Base-by-base conservation (phyloP, 2,113 vertebrate species). In the Pyxicephalus adspersus region DNA sequence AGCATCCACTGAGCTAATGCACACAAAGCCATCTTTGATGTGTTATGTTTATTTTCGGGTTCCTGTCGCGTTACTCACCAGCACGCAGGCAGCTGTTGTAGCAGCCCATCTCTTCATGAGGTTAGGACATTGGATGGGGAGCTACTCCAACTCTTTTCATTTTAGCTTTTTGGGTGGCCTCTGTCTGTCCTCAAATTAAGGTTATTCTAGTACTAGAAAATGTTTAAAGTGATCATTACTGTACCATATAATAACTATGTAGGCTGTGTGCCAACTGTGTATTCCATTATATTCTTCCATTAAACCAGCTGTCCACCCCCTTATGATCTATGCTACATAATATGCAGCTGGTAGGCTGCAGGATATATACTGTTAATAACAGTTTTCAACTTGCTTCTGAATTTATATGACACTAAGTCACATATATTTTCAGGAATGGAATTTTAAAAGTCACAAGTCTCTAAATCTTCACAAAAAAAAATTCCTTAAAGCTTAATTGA, bases 101-200 rank as follows among this genome's bases (percentile, higher is more conserved):
- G 45, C 68, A 81, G 38, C 9, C 25, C 79, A 19, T 55, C 60
- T 72, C 58, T 73, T 81, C 60, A 65, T 81, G 63, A 82, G 80
- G 71, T 82, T 74, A 75, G 71, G 50, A 28, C 61, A 45, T 15
- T 58, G 22, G 70, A 75, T 51, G 34, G 22, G 19, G 66, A 75
- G 51, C 29, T 65, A 19, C 50, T 57, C 61, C 52, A 66, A 50
- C 11, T n/a, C 71, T 74, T 23, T 25, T 25, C 51, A 6, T 5
- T 61, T 55, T 45, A 11, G 13, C 71, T 75, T 74, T 73, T 82
- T 80, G 70, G 80, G 70, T 82, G 80, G 80, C 80, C 80, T 57
- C 22, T 73, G 23, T 61, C 73, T 72, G 61, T 72, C 55, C 68
- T 75, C 51, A 74, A 66, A 65, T 73, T 65, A 81, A 31, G 65